These are phyloP conservation scores for Delia radicum DNA, from an alignment of 1,140 invertebrate genomes.

Conservation along the genomic window DNA sequence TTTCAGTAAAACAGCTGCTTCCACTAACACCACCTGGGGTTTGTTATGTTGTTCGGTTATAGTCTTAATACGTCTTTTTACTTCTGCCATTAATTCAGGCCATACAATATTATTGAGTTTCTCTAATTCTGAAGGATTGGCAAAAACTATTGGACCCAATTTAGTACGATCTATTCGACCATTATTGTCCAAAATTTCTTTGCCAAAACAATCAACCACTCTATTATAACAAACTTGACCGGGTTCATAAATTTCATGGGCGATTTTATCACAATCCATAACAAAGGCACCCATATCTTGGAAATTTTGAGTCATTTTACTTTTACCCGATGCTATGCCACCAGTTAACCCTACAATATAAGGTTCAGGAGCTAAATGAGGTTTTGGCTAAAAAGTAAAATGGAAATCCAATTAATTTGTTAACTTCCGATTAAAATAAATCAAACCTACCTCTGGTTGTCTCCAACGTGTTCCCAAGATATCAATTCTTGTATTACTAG, in stretches of 20 bases:
- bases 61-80: conserved; percentile 61
- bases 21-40: conserved; percentile 74
- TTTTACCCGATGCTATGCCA: conserved; percentile 94
- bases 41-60: conserved; percentile 34
- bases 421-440: too few species aligned
- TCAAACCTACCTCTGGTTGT: conserved; percentile 57
- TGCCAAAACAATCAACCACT: conserved; percentile 78
- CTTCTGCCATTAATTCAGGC: conserved; percentile 78
- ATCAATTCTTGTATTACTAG: conserved; percentile 82
- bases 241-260: conserved; percentile 83
- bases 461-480: conserved; percentile 76
- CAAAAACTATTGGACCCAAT: conserved; percentile 85
- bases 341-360: conserved; percentile 95
- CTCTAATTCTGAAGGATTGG: conserved; percentile 63
- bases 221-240: conserved; percentile 72
- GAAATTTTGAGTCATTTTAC: conserved; percentile 74
- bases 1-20: conserved; percentile 89
- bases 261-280: conserved; percentile 91
- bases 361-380: conserved; percentile 65
- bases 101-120: conserved; percentile 85
- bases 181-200: conserved; percentile 62
- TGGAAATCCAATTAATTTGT: neutral
- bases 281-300: conserved; percentile 74
- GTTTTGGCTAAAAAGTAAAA: conserved; percentile 52
- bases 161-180: conserved; percentile 76